These are phyloP conservation scores for Albula glossodonta DNA, from an alignment of 2,113 vertebrate genomes.

Conservation along the genomic window DNA sequence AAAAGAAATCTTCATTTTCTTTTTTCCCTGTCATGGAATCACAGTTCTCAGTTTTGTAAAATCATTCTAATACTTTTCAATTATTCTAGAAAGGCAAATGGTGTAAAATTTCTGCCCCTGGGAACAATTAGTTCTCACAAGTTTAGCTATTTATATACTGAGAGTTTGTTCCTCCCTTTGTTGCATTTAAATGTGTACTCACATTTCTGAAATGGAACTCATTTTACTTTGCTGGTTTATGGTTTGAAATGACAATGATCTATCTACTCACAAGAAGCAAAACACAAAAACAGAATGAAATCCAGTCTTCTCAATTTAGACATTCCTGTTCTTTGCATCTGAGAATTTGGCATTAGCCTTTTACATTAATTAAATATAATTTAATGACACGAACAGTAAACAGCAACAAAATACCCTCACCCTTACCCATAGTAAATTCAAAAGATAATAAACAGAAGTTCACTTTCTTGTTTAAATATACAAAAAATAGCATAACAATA, in stretches of 20 bases:
- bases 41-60: constrained; percentile 1
- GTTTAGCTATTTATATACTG: not conserved
- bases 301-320: too few species aligned
- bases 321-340: too few species aligned
- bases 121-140: not conserved
- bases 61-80: not conserved
- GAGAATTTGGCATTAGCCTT: too few species aligned
- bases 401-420: too few species aligned
- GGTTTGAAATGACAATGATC: not conserved
- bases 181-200: not conserved
- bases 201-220: not conserved
- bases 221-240: not conserved
- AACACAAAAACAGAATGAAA: not conserved
- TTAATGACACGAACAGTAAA: too few species aligned
- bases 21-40: not conserved
- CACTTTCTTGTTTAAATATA: too few species aligned
- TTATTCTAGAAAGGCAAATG: not conserved
- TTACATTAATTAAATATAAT: too few species aligned
- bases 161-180: not conserved
- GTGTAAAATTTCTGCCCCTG: not conserved
- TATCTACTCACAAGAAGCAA: not conserved
- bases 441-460: too few species aligned
- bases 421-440: too few species aligned
- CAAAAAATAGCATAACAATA: too few species aligned
- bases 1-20: not conserved